phyloP scores from a whole-genome alignment of 2,113 vertebrate species.

The Phrynosoma platyrhinos region DNA sequence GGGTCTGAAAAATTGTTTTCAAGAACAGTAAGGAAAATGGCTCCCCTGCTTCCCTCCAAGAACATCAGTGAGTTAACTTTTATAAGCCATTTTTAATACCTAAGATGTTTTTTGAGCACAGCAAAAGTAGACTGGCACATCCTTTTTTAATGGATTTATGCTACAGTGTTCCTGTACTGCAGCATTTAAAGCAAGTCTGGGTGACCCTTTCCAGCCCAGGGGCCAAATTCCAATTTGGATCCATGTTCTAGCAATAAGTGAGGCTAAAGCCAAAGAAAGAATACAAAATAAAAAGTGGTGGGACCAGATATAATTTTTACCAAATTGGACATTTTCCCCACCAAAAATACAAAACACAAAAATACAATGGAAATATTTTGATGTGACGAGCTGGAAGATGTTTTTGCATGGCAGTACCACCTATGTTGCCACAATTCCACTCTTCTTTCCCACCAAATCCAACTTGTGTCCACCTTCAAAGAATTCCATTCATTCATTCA shows the following conservation, averaged over 20 bases:
- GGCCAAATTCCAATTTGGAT: not conserved
- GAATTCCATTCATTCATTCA: too few relatives aligned
- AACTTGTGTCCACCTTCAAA: not conserved
- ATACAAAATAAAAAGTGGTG: not conserved
- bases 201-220: not conserved
- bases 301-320: not conserved
- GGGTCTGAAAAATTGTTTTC: slow-evolving; percentile 16
- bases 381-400: not conserved
- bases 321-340: not conserved
- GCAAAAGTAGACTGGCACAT: not conserved
- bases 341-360: not conserved
- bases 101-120: not conserved
- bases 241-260: not conserved
- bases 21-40: not conserved
- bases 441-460: not conserved
- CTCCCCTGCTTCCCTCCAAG: not conserved
- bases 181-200: not conserved
- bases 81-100: not conserved
- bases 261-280: not conserved
- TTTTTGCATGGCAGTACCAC: not conserved
- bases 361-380: not conserved
- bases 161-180: not conserved
- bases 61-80: not conserved
- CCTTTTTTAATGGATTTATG: not conserved
- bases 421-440: not conserved